Conservation (phyloP, 2,113 vertebrate genomes). For the Tupaia chinensis region DNA sequence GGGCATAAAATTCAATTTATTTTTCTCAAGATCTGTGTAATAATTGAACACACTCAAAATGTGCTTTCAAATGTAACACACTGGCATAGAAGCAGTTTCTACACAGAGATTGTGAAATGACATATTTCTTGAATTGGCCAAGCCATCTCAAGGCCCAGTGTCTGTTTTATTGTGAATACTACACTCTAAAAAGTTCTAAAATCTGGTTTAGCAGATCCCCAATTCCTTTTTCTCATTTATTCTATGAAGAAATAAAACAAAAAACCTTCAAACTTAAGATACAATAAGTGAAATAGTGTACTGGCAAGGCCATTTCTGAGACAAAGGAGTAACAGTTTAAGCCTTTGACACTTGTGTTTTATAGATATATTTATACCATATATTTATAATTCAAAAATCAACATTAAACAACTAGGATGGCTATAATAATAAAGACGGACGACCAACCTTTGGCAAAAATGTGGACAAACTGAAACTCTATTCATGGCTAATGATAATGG, state of each 20-base stretch:
- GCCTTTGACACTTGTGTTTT: slow-evolving; percentile 6
- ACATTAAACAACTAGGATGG: neutral
- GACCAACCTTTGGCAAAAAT: slow-evolving; percentile 38
- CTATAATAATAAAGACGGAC: slow-evolving; percentile 8
- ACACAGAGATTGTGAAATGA: slow-evolving; percentile 54
- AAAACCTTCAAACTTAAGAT: slow-evolving; percentile 33
- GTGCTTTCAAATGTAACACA: slow-evolving; percentile 70
- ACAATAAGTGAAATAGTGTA: slow-evolving; percentile 31
- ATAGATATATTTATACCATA: slow-evolving; percentile 22
- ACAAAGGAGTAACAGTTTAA: slow-evolving; percentile 27
- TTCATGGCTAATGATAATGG: neutral
- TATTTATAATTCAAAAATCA: slow-evolving; percentile 36
- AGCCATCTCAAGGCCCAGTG: slow-evolving; percentile 48
- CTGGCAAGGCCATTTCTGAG: slow-evolving; percentile 7
- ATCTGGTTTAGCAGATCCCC: slow-evolving; percentile 35
- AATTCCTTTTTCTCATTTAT: slow-evolving; percentile 60
- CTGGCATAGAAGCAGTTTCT: slow-evolving; percentile 58
- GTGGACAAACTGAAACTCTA: neutral
- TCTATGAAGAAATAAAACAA: slow-evolving; percentile 51
- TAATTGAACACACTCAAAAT: slow-evolving; percentile 73
- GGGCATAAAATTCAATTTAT: slow-evolving; percentile 82
- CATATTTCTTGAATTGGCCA: slow-evolving; percentile 75
- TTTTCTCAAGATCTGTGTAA: slow-evolving; percentile 79
- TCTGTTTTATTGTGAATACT: slow-evolving; percentile 53
- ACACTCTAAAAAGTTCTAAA: slow-evolving; percentile 62